phyloP scores from a whole-genome alignment of 2,113 vertebrate genomes.

The Zosterops japonicus region DNA sequence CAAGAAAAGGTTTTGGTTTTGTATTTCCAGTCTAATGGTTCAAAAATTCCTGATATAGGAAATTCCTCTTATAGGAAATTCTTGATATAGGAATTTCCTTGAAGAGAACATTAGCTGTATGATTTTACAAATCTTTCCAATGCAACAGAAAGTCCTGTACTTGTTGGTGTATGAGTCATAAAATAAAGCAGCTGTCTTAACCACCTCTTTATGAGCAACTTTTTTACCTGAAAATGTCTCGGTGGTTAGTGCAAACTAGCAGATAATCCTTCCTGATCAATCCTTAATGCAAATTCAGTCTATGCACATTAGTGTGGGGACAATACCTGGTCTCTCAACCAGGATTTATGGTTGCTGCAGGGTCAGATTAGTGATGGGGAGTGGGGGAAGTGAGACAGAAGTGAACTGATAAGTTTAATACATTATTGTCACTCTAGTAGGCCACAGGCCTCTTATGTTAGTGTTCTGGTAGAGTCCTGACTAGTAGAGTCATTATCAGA shows the following conservation, averaged over 20 bases:
- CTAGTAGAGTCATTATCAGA: neutral
- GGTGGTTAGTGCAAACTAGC: neutral
- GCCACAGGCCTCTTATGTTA: neutral
- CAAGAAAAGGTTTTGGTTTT: neutral
- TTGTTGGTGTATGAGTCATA: neutral
- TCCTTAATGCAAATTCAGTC: neutral
- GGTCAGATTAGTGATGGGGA: neutral
- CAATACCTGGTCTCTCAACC: neutral
- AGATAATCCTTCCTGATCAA: neutral
- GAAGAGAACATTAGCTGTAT: neutral
- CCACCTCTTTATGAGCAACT: neutral
- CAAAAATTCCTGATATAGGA: neutral
- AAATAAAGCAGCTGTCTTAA: neutral
- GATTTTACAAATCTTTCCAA: neutral
- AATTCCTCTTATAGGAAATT: neutral
- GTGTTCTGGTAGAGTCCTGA: neutral
- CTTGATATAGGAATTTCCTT: neutral
- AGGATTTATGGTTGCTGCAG: neutral
- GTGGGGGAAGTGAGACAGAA: neutral
- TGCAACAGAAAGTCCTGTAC: neutral
- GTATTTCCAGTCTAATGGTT: neutral
- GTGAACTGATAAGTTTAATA: neutral
- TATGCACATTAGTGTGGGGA: neutral
- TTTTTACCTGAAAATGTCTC: neutral
- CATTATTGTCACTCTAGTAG: neutral